phyloP scores from a whole-genome alignment of 2,797 vertebrate species.

The Poecilia velifera region DNA sequence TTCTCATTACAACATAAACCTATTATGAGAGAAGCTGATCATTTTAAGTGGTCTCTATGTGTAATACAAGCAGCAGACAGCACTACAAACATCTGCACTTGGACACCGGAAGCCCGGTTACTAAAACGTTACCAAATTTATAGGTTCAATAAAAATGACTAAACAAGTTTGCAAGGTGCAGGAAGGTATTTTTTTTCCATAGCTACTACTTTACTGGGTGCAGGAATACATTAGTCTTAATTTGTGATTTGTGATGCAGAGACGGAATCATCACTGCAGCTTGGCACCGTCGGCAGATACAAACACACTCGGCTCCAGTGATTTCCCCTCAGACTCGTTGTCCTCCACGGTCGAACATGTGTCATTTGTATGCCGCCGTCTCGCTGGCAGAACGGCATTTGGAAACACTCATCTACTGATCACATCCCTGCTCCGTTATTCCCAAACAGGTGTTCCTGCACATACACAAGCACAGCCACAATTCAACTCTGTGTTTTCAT shows the following conservation, averaged over 20 bases:
- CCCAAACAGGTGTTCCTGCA: conserved; percentile 64
- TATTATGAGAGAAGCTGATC: too few relatives aligned
- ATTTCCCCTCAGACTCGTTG: conserved; percentile 72
- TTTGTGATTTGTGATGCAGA: conserved; percentile 42
- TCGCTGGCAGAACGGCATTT: conserved; percentile 64
- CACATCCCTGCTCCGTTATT: conserved; percentile 63
- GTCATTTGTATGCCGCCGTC: conserved; percentile 66
- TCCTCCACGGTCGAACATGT: conserved; percentile 63
- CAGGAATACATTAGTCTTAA: conserved; percentile 9
- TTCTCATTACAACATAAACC: too few relatives aligned
- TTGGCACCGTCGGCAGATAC: conserved; percentile 32
- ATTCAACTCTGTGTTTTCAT: conserved; percentile 27
- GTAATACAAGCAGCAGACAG: neutral
- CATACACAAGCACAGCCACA: conserved; percentile 18
- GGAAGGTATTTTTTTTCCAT: conserved; percentile 10
- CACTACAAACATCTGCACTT: neutral
- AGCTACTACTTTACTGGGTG: neutral
- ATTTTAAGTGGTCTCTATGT: too few relatives aligned
- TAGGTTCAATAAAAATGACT: neutral
- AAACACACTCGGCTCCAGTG: conserved; percentile 37
- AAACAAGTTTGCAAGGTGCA: neutral
- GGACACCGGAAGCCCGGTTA: neutral
- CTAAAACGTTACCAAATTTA: neutral
- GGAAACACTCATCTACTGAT: conserved; percentile 69
- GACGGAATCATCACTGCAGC: conserved; percentile 58